Conservation (phyloP, 1,140 invertebrate genomes). For the Callitettix versicolor region DNA sequence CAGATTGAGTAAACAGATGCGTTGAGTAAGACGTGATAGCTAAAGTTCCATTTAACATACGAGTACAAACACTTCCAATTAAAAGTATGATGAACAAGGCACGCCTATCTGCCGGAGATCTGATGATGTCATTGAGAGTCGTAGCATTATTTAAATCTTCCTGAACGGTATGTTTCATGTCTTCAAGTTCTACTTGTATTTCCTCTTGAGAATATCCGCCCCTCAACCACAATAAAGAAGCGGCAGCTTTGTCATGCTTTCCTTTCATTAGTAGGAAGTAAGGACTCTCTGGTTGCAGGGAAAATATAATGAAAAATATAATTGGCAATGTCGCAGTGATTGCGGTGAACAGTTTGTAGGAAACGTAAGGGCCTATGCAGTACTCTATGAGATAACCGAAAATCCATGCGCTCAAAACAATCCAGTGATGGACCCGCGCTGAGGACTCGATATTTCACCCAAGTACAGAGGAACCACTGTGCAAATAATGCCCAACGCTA, state of each 20-base stretch:
- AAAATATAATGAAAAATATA: conserved; percentile 52
- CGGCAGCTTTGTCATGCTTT: conserved; percentile 50
- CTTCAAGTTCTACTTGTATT: conserved; percentile 15
- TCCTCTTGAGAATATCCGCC: conserved; percentile 21
- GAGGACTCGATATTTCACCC: conserved; percentile 55
- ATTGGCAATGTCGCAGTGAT: conserved; percentile 46
- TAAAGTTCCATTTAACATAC: conserved; percentile 19
- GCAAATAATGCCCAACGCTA: conserved; percentile 61
- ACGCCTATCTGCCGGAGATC: conserved; percentile 8
- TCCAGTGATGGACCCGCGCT: conserved; percentile 17
- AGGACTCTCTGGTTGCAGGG: conserved; percentile 73
- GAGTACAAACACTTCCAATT: conserved; percentile 11
- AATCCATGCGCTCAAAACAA: conserved; percentile 26
- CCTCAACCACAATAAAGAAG: conserved; percentile 58
- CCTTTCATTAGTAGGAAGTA: conserved; percentile 50
- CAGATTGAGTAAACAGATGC: conserved; percentile 11
- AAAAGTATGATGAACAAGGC: conserved; percentile 20
- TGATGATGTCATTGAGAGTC: conserved; percentile 17
- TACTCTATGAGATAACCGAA: conserved; percentile 71
- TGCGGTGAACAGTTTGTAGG: conserved; percentile 53
- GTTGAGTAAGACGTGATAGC: conserved; percentile 22
- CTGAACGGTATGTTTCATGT: conserved; percentile 16
- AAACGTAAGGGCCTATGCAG: conserved; percentile 56
- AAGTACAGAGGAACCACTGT: conserved; percentile 73
- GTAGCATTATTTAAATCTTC: conserved; percentile 8